Percentiles rank a stretch among this genome's conserved stretches.
Evolutionary conservation across 1,140 invertebrate genomes (phyloP).

Genomic region (Drosophila subobscura): DNA sequence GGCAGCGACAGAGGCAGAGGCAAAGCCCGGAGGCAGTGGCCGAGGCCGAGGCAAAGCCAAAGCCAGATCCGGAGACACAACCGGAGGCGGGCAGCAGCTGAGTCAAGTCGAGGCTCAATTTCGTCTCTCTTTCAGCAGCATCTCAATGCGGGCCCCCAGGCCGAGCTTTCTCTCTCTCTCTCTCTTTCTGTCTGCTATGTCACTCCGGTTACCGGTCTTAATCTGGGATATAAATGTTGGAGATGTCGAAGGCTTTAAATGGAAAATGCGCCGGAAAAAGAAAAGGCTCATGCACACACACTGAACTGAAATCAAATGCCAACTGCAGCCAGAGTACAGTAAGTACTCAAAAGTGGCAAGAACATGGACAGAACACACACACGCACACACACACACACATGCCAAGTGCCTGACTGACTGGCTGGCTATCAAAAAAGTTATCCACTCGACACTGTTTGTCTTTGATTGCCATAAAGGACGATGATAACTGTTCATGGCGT

Average conservation of each 20-base stretch:
- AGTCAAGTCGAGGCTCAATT: too few species aligned
- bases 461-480: too few species aligned
- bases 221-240: conserved; percentile 68
- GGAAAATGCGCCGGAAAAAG: conserved; percentile 31
- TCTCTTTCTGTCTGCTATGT: not conserved
- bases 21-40: too few species aligned
- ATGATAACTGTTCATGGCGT: too few species aligned
- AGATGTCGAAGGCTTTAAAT: conserved; percentile 62
- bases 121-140: not conserved
- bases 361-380: not conserved
- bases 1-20: too few species aligned
- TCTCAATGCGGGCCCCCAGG: conserved; percentile 8
- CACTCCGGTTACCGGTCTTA: conserved; percentile 22
- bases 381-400: not conserved
- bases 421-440: too few species aligned
- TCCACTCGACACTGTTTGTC: too few species aligned
- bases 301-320: conserved; percentile 45
- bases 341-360: conserved; percentile 3
- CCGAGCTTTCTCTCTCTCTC: conserved; percentile 1
- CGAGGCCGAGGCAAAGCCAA: too few species aligned
- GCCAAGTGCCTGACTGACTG: too few species aligned
- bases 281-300: conserved; percentile 19
- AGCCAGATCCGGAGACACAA: too few species aligned
- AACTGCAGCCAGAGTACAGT: conserved; percentile 31
- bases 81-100: too few species aligned